Percentiles rank a stretch among this genome's conserved stretches.
Evolutionary conservation across 2,113 vertebrate species (phyloP).

Genomic region (Chloebia gouldiae): DNA sequence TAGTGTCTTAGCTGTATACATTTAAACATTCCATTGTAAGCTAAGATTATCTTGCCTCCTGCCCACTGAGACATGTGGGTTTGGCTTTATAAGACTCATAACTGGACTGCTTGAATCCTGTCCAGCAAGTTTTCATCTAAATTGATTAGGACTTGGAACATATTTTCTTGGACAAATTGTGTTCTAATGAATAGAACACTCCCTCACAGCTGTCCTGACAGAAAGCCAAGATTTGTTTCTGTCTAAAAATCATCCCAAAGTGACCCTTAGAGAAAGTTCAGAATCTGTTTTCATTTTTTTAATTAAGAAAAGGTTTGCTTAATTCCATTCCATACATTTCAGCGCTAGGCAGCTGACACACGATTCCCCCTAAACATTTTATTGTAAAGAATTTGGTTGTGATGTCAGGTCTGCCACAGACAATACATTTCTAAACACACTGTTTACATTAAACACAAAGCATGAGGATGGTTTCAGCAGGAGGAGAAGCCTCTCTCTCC

Average conservation of each 20-base stretch:
- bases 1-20: slow-evolving; percentile 52
- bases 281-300: slow-evolving; percentile 67
- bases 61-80: slow-evolving; percentile 69
- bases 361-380: slow-evolving; percentile 17
- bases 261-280: slow-evolving; percentile 74
- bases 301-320: slow-evolving; percentile 64
- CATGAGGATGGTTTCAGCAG: background rate
- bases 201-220: slow-evolving; percentile 71
- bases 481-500: background rate
- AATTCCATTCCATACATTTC: slow-evolving; percentile 64
- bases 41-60: slow-evolving; percentile 68
- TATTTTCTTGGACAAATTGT: slow-evolving; percentile 71
- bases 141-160: slow-evolving; percentile 74
- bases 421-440: slow-evolving; percentile 24
- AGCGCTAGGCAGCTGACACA: slow-evolving; percentile 39
- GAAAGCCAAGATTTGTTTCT: slow-evolving; percentile 71
- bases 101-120: slow-evolving; percentile 57
- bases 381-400: slow-evolving; percentile 27
- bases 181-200: slow-evolving; percentile 70
- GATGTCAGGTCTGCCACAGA: slow-evolving; percentile 46
- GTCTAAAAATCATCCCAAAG: slow-evolving; percentile 73
- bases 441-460: slow-evolving; percentile 7
- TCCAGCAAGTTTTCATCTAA: slow-evolving; percentile 70
- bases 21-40: slow-evolving; percentile 67
- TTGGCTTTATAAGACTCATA: slow-evolving; percentile 58